Conservation (phyloP, 2,888 invertebrate species). For the Lycia hirtaria region DNA sequence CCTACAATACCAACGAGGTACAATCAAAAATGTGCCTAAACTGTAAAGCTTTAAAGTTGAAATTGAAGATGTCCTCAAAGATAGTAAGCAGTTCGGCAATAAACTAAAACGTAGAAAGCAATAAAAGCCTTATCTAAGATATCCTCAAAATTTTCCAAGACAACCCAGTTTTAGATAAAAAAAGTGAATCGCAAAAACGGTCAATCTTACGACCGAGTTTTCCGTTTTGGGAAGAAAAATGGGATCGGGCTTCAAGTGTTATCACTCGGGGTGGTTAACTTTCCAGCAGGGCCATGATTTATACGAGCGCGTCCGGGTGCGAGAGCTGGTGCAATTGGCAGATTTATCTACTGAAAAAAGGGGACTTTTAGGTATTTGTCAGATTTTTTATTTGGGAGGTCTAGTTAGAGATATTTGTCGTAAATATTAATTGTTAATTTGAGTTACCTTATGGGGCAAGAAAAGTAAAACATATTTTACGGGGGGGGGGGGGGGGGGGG, state of each 20-base stretch:
- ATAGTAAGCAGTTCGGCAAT: background rate
- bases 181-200: slow-evolving; percentile 34
- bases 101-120: background rate
- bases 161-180: slow-evolving; percentile 20
- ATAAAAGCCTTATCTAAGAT: slow-evolving; percentile 10
- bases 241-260: slow-evolving; percentile 38
- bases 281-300: slow-evolving; percentile 35
- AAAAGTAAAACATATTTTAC: background rate
- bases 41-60: background rate
- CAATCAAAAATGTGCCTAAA: background rate
- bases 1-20: no score
- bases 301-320: slow-evolving; percentile 19
- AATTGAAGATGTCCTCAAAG: background rate
- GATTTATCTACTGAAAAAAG: slow-evolving; percentile 18
- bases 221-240: slow-evolving; percentile 36
- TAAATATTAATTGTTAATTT: background rate
- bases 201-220: slow-evolving; percentile 33
- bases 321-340: slow-evolving; percentile 22
- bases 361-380: background rate
- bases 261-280: slow-evolving; percentile 36
- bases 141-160: slow-evolving; percentile 6
- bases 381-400: background rate
- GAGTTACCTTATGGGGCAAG: no score
- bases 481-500: no score
- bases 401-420: background rate